These are phyloP conservation scores for Orthosia cruda DNA, from an alignment of 2,888 invertebrate genomes.

Conservation along the genomic window DNA sequence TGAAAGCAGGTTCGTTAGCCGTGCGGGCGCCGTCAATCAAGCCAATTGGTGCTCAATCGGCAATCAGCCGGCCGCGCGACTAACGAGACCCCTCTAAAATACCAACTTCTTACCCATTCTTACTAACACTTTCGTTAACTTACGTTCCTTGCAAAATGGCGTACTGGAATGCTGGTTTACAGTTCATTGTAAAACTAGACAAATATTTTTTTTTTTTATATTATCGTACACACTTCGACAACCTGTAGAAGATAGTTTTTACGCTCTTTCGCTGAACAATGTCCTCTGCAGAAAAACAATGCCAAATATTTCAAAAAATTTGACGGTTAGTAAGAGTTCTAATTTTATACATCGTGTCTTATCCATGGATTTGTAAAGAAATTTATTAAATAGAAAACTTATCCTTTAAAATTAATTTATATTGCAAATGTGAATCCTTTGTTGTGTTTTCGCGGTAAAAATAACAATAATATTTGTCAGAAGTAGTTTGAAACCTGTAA, in stretches of 20 bases:
- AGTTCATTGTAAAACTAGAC: background rate
- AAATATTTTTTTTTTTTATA: background rate
- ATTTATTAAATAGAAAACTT: background rate
- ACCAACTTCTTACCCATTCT: constrained; percentile 83
- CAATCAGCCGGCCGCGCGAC: constrained; percentile 86
- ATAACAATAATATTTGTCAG: constrained; percentile 6
- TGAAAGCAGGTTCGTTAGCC: constrained; percentile 91
- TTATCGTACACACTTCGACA: too few species aligned
- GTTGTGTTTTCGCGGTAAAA: background rate
- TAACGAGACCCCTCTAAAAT: constrained; percentile 88
- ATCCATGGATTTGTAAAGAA: background rate
- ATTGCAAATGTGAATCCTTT: background rate
- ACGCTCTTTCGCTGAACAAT: background rate
- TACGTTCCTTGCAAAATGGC: constrained; percentile 47
- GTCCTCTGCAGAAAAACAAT: too few species aligned
- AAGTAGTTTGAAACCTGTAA: background rate
- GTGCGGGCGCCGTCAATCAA: constrained; percentile 90
- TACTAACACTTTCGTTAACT: constrained; percentile 78
- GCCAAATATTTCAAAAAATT: background rate
- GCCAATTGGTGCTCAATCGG: constrained; percentile 92
- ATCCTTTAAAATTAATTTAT: background rate
- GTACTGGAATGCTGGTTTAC: constrained; percentile 19
- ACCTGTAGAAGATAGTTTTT: background rate
- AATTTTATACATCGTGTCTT: too few species aligned
- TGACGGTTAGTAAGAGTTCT: too few species aligned